Base-by-base conservation (phyloP, 1,140 invertebrate genomes). In the Drosophila aff. region DNA sequence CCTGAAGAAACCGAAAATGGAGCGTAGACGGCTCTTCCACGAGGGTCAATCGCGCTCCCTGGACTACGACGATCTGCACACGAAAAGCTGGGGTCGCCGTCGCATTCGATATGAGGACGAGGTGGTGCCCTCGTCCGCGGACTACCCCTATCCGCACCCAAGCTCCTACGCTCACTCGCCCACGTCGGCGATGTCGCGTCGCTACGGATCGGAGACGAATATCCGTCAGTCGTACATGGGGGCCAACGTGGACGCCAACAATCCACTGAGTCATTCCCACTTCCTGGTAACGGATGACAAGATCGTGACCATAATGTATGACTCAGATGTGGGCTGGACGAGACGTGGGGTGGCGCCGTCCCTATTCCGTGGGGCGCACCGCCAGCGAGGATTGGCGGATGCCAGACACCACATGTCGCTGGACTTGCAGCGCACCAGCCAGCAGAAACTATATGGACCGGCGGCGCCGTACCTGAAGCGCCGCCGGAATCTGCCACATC, bases 251-350 rank as follows among this genome's bases (percentile, higher is more conserved):
- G 82, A 92, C 57, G 84, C 76, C 9, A 58, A 46, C 10, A 73
- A 92, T 91, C 92, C 92, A 11, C 40, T 92, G 18, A 92, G 92
- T 33, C 92, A 92, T 46, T 92, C 92, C n/a, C 93, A 93, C 72
- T 93, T 93, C 50, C 91, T 93, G 40, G 92, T 93, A 18, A 93
- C 93, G 18, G 93, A 93, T 43, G 92, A 93, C 71, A 91, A 92
- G 63, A 93, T 93, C 15, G 92, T 93, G 21, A 93, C 93, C 67
- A 93, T 93, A 21, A 93, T 90, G 60, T 93, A 93, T 49, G 93
- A 93, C 73, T 93, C 93, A n/a, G 93, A 93, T 62, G 91, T 92
- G 44, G 93, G 93, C 43, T 93, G 93, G 93, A 91, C 92, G 2
- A 76, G 92, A 9, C 87, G 92, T 31, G 91, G 91, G 6, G 91